These are phyloP conservation scores for Anguilla pacifica DNA, from an alignment of 2,797 vertebrate species.

Conservation along the genomic window DNA sequence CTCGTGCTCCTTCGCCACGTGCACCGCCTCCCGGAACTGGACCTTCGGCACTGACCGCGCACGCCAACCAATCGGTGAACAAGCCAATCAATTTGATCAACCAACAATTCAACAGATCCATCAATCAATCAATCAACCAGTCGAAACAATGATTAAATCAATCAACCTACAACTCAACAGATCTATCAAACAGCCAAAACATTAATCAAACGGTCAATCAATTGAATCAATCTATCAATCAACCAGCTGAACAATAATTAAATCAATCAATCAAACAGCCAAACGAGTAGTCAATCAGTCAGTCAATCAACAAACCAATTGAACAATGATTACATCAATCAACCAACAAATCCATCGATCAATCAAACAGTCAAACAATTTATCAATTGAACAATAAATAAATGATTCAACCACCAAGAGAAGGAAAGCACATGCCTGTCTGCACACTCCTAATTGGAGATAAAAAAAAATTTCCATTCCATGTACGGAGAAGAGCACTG, in stretches of 20 bases:
- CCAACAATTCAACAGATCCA: not conserved
- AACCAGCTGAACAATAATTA: slow-evolving; percentile 30
- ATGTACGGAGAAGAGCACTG: not conserved
- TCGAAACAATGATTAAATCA: too few relatives aligned
- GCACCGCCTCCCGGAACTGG: slow-evolving; percentile 82
- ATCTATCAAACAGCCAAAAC: too few relatives aligned
- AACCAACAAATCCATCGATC: not conserved
- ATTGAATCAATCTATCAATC: too few relatives aligned
- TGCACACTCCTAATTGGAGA: too few relatives aligned
- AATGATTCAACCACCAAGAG: too few relatives aligned
- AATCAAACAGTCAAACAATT: too few relatives aligned
- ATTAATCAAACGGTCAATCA: too few relatives aligned
- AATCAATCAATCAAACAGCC: not conserved
- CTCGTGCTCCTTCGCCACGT: slow-evolving; percentile 80
- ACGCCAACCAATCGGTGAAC: slow-evolving; percentile 9
- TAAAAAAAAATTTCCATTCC: not conserved
- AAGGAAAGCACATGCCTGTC: too few relatives aligned
- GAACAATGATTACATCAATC: not conserved
- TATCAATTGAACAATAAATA: not conserved
- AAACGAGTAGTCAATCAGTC: not conserved
- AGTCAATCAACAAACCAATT: not conserved
- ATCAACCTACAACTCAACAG: too few relatives aligned
- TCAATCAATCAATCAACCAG: not conserved
- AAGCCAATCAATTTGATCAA: not conserved
- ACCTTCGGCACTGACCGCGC: slow-evolving; percentile 83